Base-by-base conservation (phyloP, 2,888 invertebrate species). In the Dasypolia templi region DNA sequence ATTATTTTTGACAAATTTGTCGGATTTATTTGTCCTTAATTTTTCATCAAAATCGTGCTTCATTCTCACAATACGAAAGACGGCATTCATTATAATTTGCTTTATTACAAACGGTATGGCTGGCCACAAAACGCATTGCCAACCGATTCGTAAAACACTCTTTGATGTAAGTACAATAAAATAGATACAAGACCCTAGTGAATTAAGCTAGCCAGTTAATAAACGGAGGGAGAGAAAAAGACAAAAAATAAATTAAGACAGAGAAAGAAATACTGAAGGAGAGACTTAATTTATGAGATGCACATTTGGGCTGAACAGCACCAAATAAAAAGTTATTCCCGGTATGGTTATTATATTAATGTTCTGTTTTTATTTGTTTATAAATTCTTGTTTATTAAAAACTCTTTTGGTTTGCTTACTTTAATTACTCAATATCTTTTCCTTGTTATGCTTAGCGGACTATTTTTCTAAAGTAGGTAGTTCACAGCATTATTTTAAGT, bases 221-320 rank as follows among this genome's bases (percentile, higher is more conserved):
- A 95, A 94, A 93, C 88, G 81, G 86, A 71, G 86, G 83, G 91
- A 81, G 89, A 88, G 91, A 93, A 91, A 82, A 92, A 93, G 93
- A 94, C 91, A 91, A 90, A 93, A 92, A 90, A 90, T 87, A 87
- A 88, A 88, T 91, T 89, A 91, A 91, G 94, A 94, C 88, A 91
- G 92, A 92, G 95, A 94, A 86, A 90, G 93, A 92, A 90, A 92
- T 86, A 93, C 87, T 91, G 92, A 94, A 94, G 95, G 93, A 94
- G 92, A 90, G 90, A 67, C 87, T 90, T 96, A 91, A 96, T 96
- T 96, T 96, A 96, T 95, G 94, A 82, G 93, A 94, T 95, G 96
- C 96, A 96, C 96, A 96, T 96, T 96, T 94, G 95, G 94, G 93
- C 93, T 92, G 92, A 95, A 94, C 93, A 93, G 93, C 92, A 90